Evolutionary conservation across 2,888 invertebrate genomes (phyloP), one percentile per base, ranked within the genome.

Genomic region (Marronus borbonicus): DNA sequence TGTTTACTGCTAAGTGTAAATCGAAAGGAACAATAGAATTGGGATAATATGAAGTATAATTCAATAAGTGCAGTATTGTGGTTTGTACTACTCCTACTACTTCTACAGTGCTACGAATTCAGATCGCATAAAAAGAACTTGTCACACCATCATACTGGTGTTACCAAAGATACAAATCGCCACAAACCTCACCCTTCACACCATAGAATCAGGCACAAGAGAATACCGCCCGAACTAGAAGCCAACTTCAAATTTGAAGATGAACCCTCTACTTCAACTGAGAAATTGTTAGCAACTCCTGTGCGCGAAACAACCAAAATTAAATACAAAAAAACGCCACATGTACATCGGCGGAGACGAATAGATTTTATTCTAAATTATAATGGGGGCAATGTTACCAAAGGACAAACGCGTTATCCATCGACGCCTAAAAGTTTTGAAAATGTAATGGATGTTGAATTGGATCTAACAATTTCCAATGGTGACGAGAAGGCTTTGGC

Each of bases 31-130:
- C 49, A 60, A 49, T 50, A 44, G 77, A 77, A 77, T 17, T 77
- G 49, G 77, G 77, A 77, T 77, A 77, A 77, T 69, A 77, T 77
- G 77, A 70, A 70, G 77, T 55, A 28, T 44, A 70, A 28, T 64
- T 64, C 68, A 39, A 72, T 39, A 39, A 60, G 49, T 44, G 24
- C 55, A 70, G 62, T 72, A 31, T 62, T 77, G 64, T 60, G 58
- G 20, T n/a, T 77, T 31, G 50, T 77, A 62, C 62, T 77, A 64
- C 52, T 70, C 36, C 36, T 70, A 36, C 31, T 36, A 36, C 31
- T 36, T 8, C 49, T 50, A 44, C 69, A 62, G 4, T 20, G 50
- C 60, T 36, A 62, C 49, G 70, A 31, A 62, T 50, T 17, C 50
- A 58, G 2, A 20, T 28, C 60, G 12, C 31, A 7, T 10, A 10